phyloP scores from a whole-genome alignment of 2,797 vertebrate genomes.

The Enteromius mattozi region DNA sequence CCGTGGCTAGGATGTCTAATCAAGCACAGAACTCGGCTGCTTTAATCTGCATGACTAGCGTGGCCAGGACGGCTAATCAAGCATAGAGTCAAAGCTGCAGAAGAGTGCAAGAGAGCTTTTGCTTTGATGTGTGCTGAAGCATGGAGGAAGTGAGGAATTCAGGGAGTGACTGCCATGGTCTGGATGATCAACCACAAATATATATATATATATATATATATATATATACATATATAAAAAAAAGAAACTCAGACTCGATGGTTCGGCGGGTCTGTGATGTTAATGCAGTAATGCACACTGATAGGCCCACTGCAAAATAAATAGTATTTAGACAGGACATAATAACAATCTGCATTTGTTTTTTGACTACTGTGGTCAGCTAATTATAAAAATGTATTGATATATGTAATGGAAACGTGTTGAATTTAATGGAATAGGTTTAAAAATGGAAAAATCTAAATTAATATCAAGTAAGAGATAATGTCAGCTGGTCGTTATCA shows the following conservation, averaged over 20 bases:
- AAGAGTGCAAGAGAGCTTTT: slow-evolving; percentile 36
- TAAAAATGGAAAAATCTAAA: not conserved
- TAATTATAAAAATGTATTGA: not conserved
- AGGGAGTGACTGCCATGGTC: slow-evolving; percentile 47
- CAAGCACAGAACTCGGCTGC: slow-evolving; percentile 59
- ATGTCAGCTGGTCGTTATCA: not conserved
- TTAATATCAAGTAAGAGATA: not conserved
- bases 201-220: not conserved
- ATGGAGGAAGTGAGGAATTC: slow-evolving; percentile 46
- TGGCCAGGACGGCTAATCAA: slow-evolving; percentile 61
- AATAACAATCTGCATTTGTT: not conserved
- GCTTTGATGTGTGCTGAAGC: slow-evolving; percentile 62
- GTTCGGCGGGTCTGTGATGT: not conserved
- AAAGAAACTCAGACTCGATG: not conserved
- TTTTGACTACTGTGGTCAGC: not conserved
- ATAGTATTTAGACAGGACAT: not conserved
- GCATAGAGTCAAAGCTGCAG: slow-evolving; percentile 54
- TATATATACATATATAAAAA: no score
- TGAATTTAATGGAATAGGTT: not conserved
- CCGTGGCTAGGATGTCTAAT: slow-evolving; percentile 74
- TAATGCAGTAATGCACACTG: not conserved
- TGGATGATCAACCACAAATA: slow-evolving; percentile 33
- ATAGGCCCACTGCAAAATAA: not conserved
- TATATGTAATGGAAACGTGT: not conserved
- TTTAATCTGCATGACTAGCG: slow-evolving; percentile 63